Evolutionary conservation across 2,797 vertebrate species (phyloP), one percentile per base, ranked within the genome.

Genomic region (Geotrypetes seraphini): DNA sequence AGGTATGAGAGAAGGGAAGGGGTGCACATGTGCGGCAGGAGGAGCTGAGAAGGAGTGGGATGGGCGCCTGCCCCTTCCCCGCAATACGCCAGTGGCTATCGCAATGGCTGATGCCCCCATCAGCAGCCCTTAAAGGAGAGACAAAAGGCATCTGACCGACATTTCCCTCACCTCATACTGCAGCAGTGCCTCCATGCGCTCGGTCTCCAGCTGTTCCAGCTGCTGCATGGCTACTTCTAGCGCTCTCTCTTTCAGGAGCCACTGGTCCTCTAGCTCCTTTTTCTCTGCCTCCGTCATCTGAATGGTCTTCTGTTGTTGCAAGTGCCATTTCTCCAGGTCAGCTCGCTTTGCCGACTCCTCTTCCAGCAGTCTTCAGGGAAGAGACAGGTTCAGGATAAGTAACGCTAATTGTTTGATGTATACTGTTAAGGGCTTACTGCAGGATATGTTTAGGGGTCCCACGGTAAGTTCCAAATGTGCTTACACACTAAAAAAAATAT

Each of bases 211-310:
- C 39, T 79, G 73, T 2, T 84, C 80, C 68, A 98, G 81, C 37
- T 97, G 94, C 7, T 54, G 32, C 92, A 95, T 85, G n/a, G 95
- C 93, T 0, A 75, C 83, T 43, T 92, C 75, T 39, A 98, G 78
- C 6, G 89, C 93, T 2, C 1, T 65, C 22, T 98, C 95, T 39
- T 98, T 96, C 35, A 74, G 56, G 46, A 73, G 27, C 1, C 87
- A 84, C 54, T 92, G 78, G 25, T 73, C 85, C 71, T 96, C 84
- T 65, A 98, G 67, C 66, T 91, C 87, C 75, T 90, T 79, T 58
- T 97, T 97, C 78, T 98, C 92, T 0, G 90, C 92, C 59, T 92
- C 87, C 0, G 92, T 96, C 50, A 85, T 78, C 5, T 87, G 85
- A 60, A 99, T 91, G 49, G 89, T 74, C 41, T 71, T 77, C 59